These are phyloP conservation scores for Butorides virescens DNA, from an alignment of 2,113 vertebrate genomes.

Conservation along the genomic window DNA sequence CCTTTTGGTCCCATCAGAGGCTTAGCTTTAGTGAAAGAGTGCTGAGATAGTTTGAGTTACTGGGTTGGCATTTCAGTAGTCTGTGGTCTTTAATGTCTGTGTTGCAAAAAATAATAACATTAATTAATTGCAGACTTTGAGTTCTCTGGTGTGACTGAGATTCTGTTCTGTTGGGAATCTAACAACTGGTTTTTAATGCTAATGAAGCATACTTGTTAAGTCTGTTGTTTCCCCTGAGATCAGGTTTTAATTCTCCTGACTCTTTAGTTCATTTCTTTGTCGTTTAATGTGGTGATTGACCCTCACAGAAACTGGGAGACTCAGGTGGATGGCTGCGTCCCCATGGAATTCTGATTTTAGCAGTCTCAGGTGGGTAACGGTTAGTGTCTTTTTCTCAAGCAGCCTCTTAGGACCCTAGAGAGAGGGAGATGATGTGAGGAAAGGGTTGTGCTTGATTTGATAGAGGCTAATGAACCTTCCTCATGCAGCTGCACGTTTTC, in stretches of 20 bases:
- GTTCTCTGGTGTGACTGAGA: neutral
- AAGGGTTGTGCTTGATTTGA: neutral
- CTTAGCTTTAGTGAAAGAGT: neutral
- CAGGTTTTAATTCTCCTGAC: neutral
- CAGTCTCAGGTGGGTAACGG: neutral
- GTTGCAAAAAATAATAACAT: neutral
- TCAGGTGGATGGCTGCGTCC: neutral
- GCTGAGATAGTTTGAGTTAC: neutral
- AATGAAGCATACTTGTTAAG: neutral
- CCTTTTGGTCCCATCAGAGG: neutral
- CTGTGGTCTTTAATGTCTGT: neutral
- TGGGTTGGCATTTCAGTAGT: neutral
- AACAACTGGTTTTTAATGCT: neutral
- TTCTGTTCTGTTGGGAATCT: neutral
- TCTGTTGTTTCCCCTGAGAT: neutral
- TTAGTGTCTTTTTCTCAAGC: neutral
- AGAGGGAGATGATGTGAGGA: neutral
- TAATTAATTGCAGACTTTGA: neutral
- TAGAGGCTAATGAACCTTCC: neutral
- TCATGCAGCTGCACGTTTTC: neutral
- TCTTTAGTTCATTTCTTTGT: conserved; percentile 7
- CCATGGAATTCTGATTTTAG: neutral
- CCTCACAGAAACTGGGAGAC: neutral
- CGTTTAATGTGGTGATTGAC: neutral
- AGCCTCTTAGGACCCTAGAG: neutral